Base-by-base conservation (phyloP, 1,140 invertebrate species). In the Cryptotermes secundus region DNA sequence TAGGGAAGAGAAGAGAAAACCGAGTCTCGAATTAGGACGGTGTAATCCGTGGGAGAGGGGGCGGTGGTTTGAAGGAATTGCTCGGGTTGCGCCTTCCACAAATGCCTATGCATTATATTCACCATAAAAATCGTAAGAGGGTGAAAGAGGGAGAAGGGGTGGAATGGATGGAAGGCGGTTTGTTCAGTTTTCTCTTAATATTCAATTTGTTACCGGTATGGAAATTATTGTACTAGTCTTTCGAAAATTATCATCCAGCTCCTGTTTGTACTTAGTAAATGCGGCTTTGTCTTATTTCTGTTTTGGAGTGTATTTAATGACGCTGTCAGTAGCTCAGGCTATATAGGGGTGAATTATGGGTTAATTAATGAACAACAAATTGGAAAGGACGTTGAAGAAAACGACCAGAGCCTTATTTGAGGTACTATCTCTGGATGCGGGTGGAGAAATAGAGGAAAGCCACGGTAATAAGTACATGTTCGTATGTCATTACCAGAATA, bases 101-200 rank as follows among this genome's bases (percentile, higher is more conserved):
- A 72, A 72, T 72, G 59, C 59, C 59, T 72, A 72, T 72, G 59
- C 59, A 72, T 72, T 72, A 72, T 72, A 72, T 72, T 72, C 59
- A n/a, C 59, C 59, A 72, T 72, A 72, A 72, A 72, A 72, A 72
- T 72, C 59, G 59, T 72, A 72, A 72, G 59, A 72, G 59, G 59
- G 59, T 72, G 59, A 72, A 72, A 72, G 59, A n/a, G 59, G 59
- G 6, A 14, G 59, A 31, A 31, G 26, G n/a, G 59, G 26, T 26
- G 59, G 59, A 72, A n/a, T n/a, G n/a, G 59, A 14, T n/a, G n/a
- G 26, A 14, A 16, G 59, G 59, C 2, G 59, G 59, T 9, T 59
- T 72, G 59, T 72, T 72, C 59, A 72, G 59, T 72, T 72, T 72
- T 72, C n/a, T 72, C n/a, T 72, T 72, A 72, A 31, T 72, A 72